Evolutionary conservation across 64 coral and sea anemone genomes (phyloP).

Genomic region (Exaiptasia diaphana): DNA sequence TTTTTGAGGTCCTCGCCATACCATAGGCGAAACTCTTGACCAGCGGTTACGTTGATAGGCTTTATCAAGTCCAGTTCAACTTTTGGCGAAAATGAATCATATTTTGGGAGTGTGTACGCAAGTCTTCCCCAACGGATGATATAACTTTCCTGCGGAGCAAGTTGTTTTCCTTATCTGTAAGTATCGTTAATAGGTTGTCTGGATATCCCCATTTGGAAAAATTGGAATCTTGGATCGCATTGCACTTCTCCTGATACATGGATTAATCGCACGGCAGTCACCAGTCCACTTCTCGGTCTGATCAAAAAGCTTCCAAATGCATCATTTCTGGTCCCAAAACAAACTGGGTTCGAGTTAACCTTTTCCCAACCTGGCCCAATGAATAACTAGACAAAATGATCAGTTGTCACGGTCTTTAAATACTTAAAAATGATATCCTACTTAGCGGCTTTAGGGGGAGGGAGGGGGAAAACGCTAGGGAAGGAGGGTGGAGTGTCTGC

Average conservation of each 20-base stretch:
- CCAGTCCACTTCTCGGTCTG: neutral
- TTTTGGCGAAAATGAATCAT: neutral
- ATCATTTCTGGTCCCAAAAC: neutral
- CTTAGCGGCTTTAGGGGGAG: too few relatives aligned
- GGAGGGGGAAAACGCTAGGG: too few relatives aligned
- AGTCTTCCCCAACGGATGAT: neutral
- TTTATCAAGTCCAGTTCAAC: neutral
- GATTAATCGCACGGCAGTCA: neutral
- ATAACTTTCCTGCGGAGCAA: neutral
- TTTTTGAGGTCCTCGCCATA: slow-evolving; percentile 2
- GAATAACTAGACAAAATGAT: neutral
- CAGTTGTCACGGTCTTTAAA: too few relatives aligned
- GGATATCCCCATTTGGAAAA: neutral
- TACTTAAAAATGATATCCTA: too few relatives aligned
- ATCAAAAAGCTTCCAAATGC: neutral
- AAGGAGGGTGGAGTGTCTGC: too few relatives aligned
- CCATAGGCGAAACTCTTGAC: slow-evolving; percentile 9
- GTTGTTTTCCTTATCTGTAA: neutral
- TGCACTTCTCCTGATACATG: neutral
- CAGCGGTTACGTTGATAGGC: neutral
- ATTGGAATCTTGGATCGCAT: neutral
- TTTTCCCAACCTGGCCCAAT: neutral
- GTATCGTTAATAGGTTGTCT: neutral
- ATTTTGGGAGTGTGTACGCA: neutral
- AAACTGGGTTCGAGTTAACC: slow-evolving; percentile 10